Percentiles rank a stretch among this genome's conserved stretches.
Conservation (phyloP, 2,888 invertebrate species). For the Dryocosmus kuriphilus region DNA sequence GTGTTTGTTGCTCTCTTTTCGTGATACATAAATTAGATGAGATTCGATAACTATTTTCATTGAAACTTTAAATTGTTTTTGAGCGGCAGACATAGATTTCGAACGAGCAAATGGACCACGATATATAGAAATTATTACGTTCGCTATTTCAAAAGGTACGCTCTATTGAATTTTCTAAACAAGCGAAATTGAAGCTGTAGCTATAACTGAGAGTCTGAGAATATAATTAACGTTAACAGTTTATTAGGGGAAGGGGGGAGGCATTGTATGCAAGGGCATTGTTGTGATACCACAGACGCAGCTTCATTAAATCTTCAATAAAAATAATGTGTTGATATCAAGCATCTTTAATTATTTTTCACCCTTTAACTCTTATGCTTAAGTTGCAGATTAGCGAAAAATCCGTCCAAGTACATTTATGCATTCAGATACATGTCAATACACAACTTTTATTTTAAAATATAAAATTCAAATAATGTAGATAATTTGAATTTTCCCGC, state of each 20-base stretch:
- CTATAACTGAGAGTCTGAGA: constrained; percentile 53
- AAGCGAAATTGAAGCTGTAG: constrained; percentile 61
- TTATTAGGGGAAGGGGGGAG: constrained; percentile 63
- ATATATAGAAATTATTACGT: constrained; percentile 58
- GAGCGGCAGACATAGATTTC: constrained; percentile 50
- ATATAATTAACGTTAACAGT: constrained; percentile 61
- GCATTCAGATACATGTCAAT: too few species aligned
- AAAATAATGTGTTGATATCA: constrained; percentile 64
- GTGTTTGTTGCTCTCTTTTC: constrained; percentile 20
- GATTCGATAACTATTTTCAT: constrained; percentile 20
- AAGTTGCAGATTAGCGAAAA: not conserved
- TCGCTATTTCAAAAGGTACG: constrained; percentile 58
- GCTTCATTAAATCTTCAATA: constrained; percentile 73
- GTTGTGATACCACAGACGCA: constrained; percentile 76
- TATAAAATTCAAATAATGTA: too few species aligned
- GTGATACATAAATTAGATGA: not conserved
- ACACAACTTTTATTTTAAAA: too few species aligned
- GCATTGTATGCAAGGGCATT: constrained; percentile 73
- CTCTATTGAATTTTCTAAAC: constrained; percentile 55
- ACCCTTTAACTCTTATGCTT: not conserved
- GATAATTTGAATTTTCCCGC: too few species aligned
- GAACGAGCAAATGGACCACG: constrained; percentile 62
- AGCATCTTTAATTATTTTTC: constrained; percentile 18
- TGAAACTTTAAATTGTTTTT: not conserved
- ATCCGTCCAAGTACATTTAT: not conserved